These are phyloP conservation scores for Neosilurus mollespiculum DNA, from an alignment of 2,797 vertebrate genomes.

Conservation along the genomic window DNA sequence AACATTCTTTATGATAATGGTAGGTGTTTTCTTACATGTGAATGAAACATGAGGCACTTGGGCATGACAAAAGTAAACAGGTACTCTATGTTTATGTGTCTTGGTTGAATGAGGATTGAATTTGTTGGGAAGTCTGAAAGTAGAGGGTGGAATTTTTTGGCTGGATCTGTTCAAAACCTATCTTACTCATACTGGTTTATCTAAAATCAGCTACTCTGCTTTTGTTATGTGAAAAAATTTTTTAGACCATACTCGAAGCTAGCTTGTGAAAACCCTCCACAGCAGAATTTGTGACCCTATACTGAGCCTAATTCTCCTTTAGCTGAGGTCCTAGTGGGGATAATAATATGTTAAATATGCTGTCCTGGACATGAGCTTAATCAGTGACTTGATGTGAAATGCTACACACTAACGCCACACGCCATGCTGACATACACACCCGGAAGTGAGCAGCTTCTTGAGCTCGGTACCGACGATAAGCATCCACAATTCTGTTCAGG, in stretches of 20 bases:
- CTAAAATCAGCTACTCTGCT: neutral
- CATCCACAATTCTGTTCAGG: constrained; percentile 84
- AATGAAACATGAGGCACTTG: too few species aligned
- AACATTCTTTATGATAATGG: too few species aligned
- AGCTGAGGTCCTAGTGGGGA: neutral
- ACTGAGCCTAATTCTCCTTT: neutral
- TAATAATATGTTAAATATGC: neutral
- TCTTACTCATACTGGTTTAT: too few species aligned
- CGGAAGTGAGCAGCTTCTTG: constrained; percentile 74
- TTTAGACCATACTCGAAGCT: neutral
- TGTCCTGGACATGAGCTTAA: neutral
- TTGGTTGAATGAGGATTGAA: too few species aligned
- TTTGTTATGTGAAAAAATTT: neutral
- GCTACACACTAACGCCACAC: neutral
- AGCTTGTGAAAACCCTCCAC: neutral
- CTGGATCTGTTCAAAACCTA: too few species aligned
- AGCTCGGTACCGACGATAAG: constrained; percentile 80
- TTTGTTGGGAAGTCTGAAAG: too few species aligned
- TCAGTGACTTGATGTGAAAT: neutral
- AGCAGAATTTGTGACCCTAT: neutral
- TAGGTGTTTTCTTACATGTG: too few species aligned
- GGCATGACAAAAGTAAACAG: too few species aligned
- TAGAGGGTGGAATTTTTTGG: too few species aligned
- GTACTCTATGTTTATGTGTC: too few species aligned
- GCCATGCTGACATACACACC: constrained; percentile 67